These are phyloP conservation scores for Bombus balteatus DNA, from an alignment of 1,140 invertebrate genomes.

Conservation along the genomic window DNA sequence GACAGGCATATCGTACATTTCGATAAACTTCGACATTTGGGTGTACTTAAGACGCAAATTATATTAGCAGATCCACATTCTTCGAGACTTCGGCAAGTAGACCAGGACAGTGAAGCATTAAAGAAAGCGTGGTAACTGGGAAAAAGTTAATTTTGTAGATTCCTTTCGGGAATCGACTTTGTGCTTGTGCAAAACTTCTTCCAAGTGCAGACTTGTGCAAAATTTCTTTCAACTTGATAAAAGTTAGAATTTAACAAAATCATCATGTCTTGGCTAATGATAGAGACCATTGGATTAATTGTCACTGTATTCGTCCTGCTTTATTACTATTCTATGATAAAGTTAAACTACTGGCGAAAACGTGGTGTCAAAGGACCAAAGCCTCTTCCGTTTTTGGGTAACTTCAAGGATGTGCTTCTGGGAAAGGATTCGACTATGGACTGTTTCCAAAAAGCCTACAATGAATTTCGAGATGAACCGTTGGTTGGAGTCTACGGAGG, in stretches of 20 bases:
- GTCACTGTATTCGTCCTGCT: neutral
- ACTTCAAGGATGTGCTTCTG: constrained; percentile 1
- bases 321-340: neutral
- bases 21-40: neutral
- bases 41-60: neutral
- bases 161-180: neutral
- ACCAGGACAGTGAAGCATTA: too few relatives aligned
- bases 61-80: neutral
- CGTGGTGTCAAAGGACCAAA: neutral
- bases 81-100: neutral
- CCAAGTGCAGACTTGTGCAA: neutral
- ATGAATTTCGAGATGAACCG: constrained; percentile 24
- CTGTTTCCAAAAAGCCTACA: constrained; percentile 16
- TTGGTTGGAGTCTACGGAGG: constrained; percentile 32
- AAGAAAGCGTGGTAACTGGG: too few relatives aligned
- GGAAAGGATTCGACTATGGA: neutral
- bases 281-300: neutral
- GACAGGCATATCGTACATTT: neutral
- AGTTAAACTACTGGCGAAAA: neutral
- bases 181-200: constrained; percentile 12
- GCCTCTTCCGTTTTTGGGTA: neutral
- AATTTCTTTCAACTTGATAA: neutral
- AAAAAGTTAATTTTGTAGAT: too few relatives aligned
- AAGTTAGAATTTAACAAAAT: neutral
- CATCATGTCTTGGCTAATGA: neutral